Conservation (phyloP, 2,797 vertebrate species). For the Acipenser oxyrinchus region DNA sequence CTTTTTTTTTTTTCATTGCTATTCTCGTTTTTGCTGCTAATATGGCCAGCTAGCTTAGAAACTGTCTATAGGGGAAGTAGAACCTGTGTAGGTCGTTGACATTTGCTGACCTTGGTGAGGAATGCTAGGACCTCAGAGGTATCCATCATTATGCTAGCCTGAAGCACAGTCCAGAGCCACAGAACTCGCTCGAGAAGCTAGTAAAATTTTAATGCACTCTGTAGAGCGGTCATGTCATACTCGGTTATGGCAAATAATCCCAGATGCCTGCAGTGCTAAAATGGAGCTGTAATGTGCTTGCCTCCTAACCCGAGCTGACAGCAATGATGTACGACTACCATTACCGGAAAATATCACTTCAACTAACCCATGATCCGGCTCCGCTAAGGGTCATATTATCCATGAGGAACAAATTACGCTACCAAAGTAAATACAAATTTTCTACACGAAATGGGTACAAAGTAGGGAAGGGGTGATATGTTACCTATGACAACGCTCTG, state of each 20-base stretch:
- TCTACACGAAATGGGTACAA: constrained; percentile 82
- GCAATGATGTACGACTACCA: constrained; percentile 99
- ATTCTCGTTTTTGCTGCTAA: too few species aligned
- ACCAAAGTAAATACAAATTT: constrained; percentile 99
- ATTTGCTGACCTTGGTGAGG: constrained; percentile 74
- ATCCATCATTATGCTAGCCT: constrained; percentile 75
- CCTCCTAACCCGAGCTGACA: constrained; percentile 99
- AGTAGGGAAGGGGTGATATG: constrained; percentile 50
- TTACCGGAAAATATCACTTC: constrained; percentile 99
- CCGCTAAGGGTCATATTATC: constrained; percentile 99
- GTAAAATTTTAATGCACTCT: constrained; percentile 99
- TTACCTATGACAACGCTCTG: constrained; percentile 66
- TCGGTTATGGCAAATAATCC: constrained; percentile 99
- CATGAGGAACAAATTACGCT: constrained; percentile 99
- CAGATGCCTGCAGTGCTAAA: constrained; percentile 98
- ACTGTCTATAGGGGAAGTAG: constrained; percentile 44
- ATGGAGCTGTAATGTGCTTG: constrained; percentile 99
- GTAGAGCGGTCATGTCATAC: constrained; percentile 98
- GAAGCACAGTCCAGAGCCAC: constrained; percentile 59
- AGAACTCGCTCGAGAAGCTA: constrained; percentile 84
- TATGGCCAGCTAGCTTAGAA: too few species aligned
- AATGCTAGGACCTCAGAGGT: constrained; percentile 62
- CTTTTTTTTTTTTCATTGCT: too few species aligned
- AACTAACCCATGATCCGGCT: constrained; percentile 99
- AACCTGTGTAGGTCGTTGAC: constrained; percentile 60